phyloP scores from a whole-genome alignment of 2,797 vertebrate genomes.

The Sebastes aleutianus region DNA sequence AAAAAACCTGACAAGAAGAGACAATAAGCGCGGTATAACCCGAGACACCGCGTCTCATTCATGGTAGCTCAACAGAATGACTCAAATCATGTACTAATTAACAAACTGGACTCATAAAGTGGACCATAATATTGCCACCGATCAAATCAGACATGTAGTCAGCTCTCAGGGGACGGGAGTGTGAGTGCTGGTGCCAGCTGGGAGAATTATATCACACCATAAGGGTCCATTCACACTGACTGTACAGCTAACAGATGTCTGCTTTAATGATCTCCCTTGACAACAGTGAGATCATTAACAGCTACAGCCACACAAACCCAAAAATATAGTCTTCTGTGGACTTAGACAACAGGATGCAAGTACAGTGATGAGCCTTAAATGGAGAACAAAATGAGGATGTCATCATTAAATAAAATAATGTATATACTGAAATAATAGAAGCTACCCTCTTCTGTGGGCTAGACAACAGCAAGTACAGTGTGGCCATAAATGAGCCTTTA shows the following conservation, averaged over 20 bases:
- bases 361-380: no score
- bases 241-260: slow-evolving; percentile 74
- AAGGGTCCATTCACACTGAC: slow-evolving; percentile 62
- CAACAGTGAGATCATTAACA: slow-evolving; percentile 65
- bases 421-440: no score
- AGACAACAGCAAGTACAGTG: no score
- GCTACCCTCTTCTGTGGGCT: no score
- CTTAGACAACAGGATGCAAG: no score
- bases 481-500: no score
- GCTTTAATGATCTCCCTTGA: slow-evolving; percentile 76
- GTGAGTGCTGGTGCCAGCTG: slow-evolving; percentile 54
- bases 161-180: slow-evolving; percentile 27
- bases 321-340: neutral
- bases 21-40: neutral
- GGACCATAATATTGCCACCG: slow-evolving; percentile 10
- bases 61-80: neutral
- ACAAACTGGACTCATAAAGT: neutral
- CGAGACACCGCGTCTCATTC: neutral
- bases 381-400: no score
- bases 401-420: no score
- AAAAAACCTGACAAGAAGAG: neutral
- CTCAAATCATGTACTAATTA: neutral
- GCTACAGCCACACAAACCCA: slow-evolving; percentile 37
- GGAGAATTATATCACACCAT: slow-evolving; percentile 69
- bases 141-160: slow-evolving; percentile 36